A percentile compares a stretch with the other conserved stretches of the same genome.
These are phyloP conservation scores for Menidia menidia DNA, from an alignment of 2,797 vertebrate species.

Conservation along the genomic window DNA sequence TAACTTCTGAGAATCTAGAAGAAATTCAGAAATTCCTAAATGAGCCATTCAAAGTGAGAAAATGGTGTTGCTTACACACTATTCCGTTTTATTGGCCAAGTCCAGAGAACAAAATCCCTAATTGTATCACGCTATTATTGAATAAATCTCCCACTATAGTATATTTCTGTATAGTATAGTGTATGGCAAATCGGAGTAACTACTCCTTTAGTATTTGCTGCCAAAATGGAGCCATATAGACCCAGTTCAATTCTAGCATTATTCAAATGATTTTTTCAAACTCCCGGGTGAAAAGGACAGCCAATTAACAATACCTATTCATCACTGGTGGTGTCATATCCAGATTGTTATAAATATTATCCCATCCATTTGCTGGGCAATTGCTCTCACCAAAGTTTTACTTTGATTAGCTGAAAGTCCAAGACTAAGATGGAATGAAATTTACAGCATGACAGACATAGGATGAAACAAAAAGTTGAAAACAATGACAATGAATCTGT, in stretches of 20 bases:
- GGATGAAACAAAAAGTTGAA: slow-evolving; percentile 44
- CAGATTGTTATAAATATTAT: too few relatives aligned
- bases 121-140: slow-evolving; percentile 64
- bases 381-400: slow-evolving; percentile 2
- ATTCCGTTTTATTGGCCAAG: slow-evolving; percentile 54
- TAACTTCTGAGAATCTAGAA: slow-evolving; percentile 36
- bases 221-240: slow-evolving; percentile 29
- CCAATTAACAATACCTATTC: not conserved
- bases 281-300: not conserved
- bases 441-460: slow-evolving; percentile 20
- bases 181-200: slow-evolving; percentile 41
- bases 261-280: not conserved
- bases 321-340: not conserved
- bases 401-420: slow-evolving; percentile 19
- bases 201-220: slow-evolving; percentile 31
- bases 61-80: slow-evolving; percentile 39
- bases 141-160: slow-evolving; percentile 53
- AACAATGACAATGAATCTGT: slow-evolving; percentile 55
- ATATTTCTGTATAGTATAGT: slow-evolving; percentile 55
- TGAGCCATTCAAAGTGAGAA: slow-evolving; percentile 61
- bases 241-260: slow-evolving; percentile 20
- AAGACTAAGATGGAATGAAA: slow-evolving; percentile 10
- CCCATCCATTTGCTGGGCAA: not conserved
- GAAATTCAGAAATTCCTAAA: slow-evolving; percentile 65
- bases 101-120: slow-evolving; percentile 60